Base-by-base conservation (phyloP, 2,113 vertebrate species). In the Syngnathus typhle region DNA sequence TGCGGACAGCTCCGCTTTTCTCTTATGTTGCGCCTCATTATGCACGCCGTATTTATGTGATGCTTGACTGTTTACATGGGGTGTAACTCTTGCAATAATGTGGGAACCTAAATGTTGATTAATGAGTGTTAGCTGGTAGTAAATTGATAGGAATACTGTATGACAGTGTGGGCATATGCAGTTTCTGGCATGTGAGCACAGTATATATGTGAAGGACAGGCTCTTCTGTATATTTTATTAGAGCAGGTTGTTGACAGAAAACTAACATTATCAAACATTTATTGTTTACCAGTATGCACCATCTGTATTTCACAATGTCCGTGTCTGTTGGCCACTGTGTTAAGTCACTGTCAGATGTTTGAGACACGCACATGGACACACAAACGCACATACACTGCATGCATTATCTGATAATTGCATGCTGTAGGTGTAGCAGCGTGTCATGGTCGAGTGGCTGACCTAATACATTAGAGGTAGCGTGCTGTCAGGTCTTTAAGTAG, bases 401-500 rank as follows among this genome's bases (percentile, higher is more conserved):
- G 78, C 70, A 81, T 85, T 85, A 82, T 68, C 81, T 84, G 82
- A 79, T 88, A 87, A 87, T 87, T 76, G 79, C 78, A 83, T 81
- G 72, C 86, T 73, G 88, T 89, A 85, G 85, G 88, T 87, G 85
- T 84, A 84, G 76, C 65, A 75, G 84, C 78, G 74, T 88, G 84
- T 82, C 79, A 80, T 70, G 67, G 77, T 86, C 80, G 73, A 88
- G 88, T 77, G 79, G 84, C 78, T 87, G 88, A 87, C 86, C 86
- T 85, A 85, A 87, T 86, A 82, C 82, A 88, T 87, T 88, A 88
- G 78, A 88, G 82, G 80, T 78, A 88, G 86, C 78, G 87, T 75
- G 80, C 82, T 84, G 86, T 85, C 84, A 79, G 88, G 83, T 88
- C 85, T 87, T 89, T 89, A 86, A 88, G 86, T 87, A 88, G 80